These are phyloP conservation scores for Ischnura elegans DNA, from an alignment of 2,888 invertebrate species.

Conservation along the genomic window DNA sequence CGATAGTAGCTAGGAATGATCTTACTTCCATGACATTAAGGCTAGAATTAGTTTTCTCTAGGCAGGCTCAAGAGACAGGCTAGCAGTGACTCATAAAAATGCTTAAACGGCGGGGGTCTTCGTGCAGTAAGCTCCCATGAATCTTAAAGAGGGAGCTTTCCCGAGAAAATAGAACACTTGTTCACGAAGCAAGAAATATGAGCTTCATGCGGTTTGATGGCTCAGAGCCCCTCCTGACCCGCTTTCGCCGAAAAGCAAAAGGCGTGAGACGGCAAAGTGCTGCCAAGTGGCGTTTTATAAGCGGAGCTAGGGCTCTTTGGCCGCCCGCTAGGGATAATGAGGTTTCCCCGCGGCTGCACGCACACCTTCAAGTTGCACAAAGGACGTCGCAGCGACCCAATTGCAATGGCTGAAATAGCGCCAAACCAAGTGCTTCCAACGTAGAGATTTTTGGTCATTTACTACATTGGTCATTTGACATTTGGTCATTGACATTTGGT, in stretches of 20 bases:
- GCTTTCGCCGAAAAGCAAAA: background rate
- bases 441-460: background rate
- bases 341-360: background rate
- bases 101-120: too few relatives aligned
- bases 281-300: background rate
- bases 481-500: too few relatives aligned
- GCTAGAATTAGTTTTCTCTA: too few relatives aligned
- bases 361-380: background rate
- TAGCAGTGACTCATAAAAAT: too few relatives aligned
- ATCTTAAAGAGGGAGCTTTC: too few relatives aligned
- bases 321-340: background rate
- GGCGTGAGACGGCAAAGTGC: background rate
- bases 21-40: too few relatives aligned
- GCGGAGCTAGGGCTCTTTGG: background rate
- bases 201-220: background rate
- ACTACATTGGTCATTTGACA: background rate
- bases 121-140: too few relatives aligned
- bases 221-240: background rate
- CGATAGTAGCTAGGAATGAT: too few relatives aligned
- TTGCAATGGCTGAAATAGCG: background rate
- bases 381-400: background rate
- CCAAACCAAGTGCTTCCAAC: background rate
- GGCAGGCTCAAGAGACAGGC: too few relatives aligned
- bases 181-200: background rate
- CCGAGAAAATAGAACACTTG: too few relatives aligned